Base-by-base conservation (phyloP, 1,140 invertebrate species). In the Chymomyza costata region DNA sequence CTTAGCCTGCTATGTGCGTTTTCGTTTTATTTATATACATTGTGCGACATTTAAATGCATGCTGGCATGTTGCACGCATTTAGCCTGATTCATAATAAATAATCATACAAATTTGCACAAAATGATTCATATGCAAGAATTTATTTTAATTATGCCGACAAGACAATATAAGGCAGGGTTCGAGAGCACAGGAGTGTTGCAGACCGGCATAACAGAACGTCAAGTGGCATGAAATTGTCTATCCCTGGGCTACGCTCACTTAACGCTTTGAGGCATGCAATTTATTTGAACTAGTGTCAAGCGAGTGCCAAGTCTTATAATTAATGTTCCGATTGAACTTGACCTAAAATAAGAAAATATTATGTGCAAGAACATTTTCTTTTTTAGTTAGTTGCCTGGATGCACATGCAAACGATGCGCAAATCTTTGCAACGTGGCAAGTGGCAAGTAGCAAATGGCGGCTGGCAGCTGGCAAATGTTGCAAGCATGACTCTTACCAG, bases 281-380 rank as follows among this genome's bases (percentile, higher is more conserved):
- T 63, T 69, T 59, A 37, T 56, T 70, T 69, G 65, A 68, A 54
- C 69, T 76, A 48, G 49, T 44, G 45, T 18, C 50, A 17, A 28
- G 17, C 34, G 44, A 46, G 32, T 61, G 71, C 61, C 70, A 76
- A 76, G 70, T 78, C 73, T 67, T 71, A 50, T 63, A 67, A 80
- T 80, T 71, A 78, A 78, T 78, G 73, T 50, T 47, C 45, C 66
- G 80, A 52, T 67, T 78, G 58, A 80, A 70, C 71, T 78, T 80
- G 71, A 80, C 71, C 71, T 63, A 71, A 67, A 74, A 76, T 59
- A 25, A 46, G 15, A 25, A 59, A 53, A 37, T 25, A 51, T 49
- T n/a, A n/a, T n/a, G n/a, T n/a, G n/a, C n/a, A n/a, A n/a, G n/a
- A n/a, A n/a, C n/a, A n/a, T n/a, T n/a, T n/a, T n/a, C n/a, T n/a